Evolutionary conservation across 2,888 invertebrate species (phyloP).

Genomic region (Drosophila longiperda): DNA sequence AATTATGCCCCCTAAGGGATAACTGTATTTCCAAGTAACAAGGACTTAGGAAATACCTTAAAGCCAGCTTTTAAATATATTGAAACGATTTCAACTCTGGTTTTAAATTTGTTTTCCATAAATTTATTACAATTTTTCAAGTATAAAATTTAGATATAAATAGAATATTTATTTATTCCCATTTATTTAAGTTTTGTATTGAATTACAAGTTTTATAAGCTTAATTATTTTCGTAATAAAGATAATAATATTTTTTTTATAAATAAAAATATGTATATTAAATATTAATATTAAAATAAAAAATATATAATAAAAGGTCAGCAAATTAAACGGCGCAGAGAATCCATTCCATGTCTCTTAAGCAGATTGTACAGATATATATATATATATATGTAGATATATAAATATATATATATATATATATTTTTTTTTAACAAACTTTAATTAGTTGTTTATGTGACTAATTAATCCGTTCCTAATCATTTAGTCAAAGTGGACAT

Average conservation of each 20-base stretch:
- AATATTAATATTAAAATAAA: too few species aligned
- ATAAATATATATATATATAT: too few species aligned
- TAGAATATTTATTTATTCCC: background rate
- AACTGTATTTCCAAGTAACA: background rate
- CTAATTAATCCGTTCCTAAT: background rate
- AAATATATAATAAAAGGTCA: too few species aligned
- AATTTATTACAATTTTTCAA: background rate
- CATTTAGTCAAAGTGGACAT: background rate
- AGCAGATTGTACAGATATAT: too few species aligned
- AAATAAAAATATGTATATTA: too few species aligned
- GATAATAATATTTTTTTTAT: background rate
- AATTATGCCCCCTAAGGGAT: constrained; percentile 28
- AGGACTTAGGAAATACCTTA: background rate
- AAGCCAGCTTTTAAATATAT: background rate
- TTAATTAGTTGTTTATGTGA: background rate
- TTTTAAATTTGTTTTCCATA: background rate
- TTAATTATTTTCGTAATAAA: too few species aligned
- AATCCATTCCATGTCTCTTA: too few species aligned
- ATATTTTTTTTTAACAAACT: too few species aligned
- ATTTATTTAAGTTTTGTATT: background rate
- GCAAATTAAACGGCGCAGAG: too few species aligned
- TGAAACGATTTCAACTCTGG: background rate
- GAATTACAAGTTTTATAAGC: background rate
- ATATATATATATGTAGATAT: too few species aligned
- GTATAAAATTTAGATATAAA: background rate